phyloP scores from a whole-genome alignment of 2,113 vertebrate genomes.

The Cavia aperea region DNA sequence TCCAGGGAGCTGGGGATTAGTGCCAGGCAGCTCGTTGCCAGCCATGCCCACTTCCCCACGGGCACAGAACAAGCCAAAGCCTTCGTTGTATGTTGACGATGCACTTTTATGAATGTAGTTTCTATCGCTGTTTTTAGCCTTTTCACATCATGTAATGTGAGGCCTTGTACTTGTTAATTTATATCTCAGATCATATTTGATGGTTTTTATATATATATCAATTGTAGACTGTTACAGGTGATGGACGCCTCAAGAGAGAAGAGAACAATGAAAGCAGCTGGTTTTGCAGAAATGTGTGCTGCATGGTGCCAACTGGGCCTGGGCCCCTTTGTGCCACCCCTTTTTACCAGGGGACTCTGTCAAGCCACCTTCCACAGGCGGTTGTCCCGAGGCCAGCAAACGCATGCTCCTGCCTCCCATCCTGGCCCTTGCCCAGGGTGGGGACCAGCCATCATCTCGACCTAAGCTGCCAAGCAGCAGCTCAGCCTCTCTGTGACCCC shows the following conservation, averaged over 20 bases:
- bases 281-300: constrained; percentile 89
- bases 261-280: constrained; percentile 86
- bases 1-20: constrained; percentile 62
- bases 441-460: constrained; percentile 40
- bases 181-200: constrained; percentile 84
- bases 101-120: constrained; percentile 94
- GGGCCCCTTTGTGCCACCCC: constrained; percentile 24
- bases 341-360: neutral
- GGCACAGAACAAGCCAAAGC: constrained; percentile 82
- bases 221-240: constrained; percentile 79
- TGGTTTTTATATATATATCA: constrained; percentile 88
- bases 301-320: constrained; percentile 70
- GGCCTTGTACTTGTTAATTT: constrained; percentile 87
- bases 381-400: constrained; percentile 27
- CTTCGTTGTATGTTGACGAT: constrained; percentile 82
- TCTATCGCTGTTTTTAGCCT: constrained; percentile 83
- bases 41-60: constrained; percentile 60
- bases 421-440: constrained; percentile 35
- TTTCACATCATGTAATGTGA: constrained; percentile 90
- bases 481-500: constrained; percentile 50
- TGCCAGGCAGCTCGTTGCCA: constrained; percentile 62
- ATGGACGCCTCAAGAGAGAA: constrained; percentile 70
- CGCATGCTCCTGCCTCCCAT: constrained; percentile 33
- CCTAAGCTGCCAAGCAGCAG: constrained; percentile 58
- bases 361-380: neutral